These are phyloP conservation scores for Xestia c-nigrum DNA, from an alignment of 2,888 invertebrate species.

Conservation along the genomic window DNA sequence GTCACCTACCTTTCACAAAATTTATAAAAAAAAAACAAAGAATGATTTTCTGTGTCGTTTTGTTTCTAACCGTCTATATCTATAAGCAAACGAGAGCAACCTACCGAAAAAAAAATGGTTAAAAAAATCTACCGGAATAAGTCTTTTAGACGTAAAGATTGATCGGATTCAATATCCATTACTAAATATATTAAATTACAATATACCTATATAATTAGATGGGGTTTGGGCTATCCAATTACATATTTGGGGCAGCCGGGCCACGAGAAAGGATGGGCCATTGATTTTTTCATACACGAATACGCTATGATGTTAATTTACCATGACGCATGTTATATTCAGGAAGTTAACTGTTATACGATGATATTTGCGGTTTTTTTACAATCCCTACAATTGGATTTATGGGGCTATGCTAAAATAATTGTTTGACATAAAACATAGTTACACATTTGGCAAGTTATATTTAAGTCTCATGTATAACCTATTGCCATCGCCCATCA, in stretches of 20 bases:
- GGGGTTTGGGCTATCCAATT: constrained; percentile 53
- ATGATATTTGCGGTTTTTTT: neutral
- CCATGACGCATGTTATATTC: neutral
- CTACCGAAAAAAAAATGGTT: neutral
- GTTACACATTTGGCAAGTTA: too few species aligned
- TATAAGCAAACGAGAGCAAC: too few species aligned
- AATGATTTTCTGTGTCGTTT: too few species aligned
- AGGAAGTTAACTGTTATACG: too few species aligned
- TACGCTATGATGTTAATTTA: neutral
- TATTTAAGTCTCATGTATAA: too few species aligned
- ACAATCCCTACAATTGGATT: neutral
- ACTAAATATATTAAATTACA: constrained; percentile 39
- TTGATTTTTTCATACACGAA: constrained; percentile 58
- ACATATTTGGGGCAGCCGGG: constrained; percentile 50
- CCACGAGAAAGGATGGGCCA: constrained; percentile 32
- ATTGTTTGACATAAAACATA: neutral
- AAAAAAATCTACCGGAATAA: neutral
- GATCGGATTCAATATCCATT: constrained; percentile 44
- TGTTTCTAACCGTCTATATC: too few species aligned
- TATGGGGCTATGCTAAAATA: neutral
- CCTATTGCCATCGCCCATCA: too few species aligned
- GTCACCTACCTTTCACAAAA: too few species aligned
- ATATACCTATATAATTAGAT: constrained; percentile 49
- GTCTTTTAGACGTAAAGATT: constrained; percentile 45
- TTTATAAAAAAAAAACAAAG: too few species aligned